Evolutionary conservation across 2,888 invertebrate species (phyloP).

Genomic region (Xylota sylvarum): DNA sequence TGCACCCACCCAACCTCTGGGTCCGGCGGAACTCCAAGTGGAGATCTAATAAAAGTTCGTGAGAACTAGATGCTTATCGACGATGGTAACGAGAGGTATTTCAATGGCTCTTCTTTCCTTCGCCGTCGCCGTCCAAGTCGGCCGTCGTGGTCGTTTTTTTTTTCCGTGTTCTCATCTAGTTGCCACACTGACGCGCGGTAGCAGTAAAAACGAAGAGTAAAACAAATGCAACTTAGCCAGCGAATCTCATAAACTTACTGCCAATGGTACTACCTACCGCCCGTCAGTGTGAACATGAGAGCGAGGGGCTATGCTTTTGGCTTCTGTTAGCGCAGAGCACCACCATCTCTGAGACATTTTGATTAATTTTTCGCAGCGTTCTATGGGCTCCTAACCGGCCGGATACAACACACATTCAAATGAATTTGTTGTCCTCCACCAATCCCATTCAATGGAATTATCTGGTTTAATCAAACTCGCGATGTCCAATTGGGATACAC

Average conservation of each 20-base stretch:
- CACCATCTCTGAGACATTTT: constrained; percentile 71
- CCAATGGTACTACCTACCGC: constrained; percentile 36
- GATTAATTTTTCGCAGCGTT: constrained; percentile 76
- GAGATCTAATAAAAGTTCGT: constrained; percentile 82
- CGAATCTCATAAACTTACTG: constrained; percentile 74
- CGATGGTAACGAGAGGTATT: constrained; percentile 76
- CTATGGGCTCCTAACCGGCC: constrained; percentile 77
- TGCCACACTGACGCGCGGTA: constrained; percentile 67
- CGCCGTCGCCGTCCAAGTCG: constrained; percentile 48
- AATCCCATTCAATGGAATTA: constrained; percentile 65
- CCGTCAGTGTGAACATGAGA: constrained; percentile 61
- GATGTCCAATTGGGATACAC: constrained; percentile 73
- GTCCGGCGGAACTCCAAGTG: constrained; percentile 76
- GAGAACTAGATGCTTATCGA: constrained; percentile 84
- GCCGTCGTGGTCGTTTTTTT: constrained; percentile 49
- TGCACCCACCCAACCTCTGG: constrained; percentile 77
- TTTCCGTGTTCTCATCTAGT: constrained; percentile 72
- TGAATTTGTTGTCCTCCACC: constrained; percentile 59
- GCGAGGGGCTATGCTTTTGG: constrained; percentile 45
- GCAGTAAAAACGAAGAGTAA: constrained; percentile 34
- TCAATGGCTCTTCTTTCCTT: constrained; percentile 75
- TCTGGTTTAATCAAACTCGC: constrained; percentile 63
- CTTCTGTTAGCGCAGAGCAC: constrained; percentile 33
- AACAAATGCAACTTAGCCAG: constrained; percentile 67
- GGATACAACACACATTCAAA: constrained; percentile 74